These are phyloP conservation scores for Marasmarcha lunaedactyla DNA, from an alignment of 2,888 invertebrate species.

Conservation along the genomic window DNA sequence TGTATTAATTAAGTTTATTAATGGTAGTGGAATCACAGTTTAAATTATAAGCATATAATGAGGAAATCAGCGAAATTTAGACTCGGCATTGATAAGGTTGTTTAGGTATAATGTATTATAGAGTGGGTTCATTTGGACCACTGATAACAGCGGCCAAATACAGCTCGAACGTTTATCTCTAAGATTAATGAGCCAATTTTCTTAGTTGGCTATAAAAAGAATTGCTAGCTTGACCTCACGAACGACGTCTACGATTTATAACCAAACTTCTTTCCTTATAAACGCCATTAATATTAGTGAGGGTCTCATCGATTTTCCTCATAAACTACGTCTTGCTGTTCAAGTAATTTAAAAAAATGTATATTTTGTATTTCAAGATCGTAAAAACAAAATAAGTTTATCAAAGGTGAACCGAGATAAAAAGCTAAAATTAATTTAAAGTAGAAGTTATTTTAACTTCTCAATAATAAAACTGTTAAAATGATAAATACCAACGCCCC, in stretches of 20 bases:
- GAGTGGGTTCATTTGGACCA: constrained; percentile 29
- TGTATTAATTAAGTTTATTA: too few species aligned
- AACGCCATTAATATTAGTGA: constrained; percentile 4
- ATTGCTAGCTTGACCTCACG: constrained; percentile 53
- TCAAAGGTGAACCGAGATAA: neutral
- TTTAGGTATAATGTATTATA: too few species aligned
- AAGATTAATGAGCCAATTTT: constrained; percentile 71
- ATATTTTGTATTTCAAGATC: neutral
- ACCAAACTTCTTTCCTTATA: constrained; percentile 31
- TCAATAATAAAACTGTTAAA: constrained; percentile 2
- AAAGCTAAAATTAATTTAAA: constrained; percentile 1
- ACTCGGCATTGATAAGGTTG: too few species aligned
- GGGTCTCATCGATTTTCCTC: too few species aligned
- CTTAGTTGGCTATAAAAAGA: constrained; percentile 70
- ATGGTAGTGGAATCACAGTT: too few species aligned
- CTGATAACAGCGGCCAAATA: constrained; percentile 61
- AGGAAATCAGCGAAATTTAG: too few species aligned
- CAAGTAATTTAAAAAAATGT: too few species aligned
- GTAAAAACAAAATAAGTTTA: neutral
- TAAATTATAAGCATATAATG: too few species aligned
- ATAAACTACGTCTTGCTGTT: too few species aligned
- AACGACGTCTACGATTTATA: constrained; percentile 42
- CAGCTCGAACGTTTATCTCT: constrained; percentile 65
- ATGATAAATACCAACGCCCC: constrained; percentile 3
- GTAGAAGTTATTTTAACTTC: neutral